Evolutionary conservation across 1,140 invertebrate genomes (phyloP), one percentile per base, ranked within the genome.

Genomic region (Lepidurus apus): DNA sequence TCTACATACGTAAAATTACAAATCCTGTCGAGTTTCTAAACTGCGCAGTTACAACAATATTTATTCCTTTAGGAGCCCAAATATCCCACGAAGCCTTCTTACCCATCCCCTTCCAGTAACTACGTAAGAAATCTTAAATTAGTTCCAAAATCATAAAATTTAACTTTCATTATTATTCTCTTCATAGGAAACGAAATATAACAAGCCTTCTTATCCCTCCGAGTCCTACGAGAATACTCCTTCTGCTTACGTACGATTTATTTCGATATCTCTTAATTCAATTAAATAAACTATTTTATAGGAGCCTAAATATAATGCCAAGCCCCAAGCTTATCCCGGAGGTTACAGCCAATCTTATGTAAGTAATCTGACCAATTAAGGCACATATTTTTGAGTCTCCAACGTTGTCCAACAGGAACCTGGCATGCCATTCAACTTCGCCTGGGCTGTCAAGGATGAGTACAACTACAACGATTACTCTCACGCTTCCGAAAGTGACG

Each of bases 401-500:
- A 13, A n/a, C 21, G 7, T 65, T 65, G 10, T 10, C 45, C 45
- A 34, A 34, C 4, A 65, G 53, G 53, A 65, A 21, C 8, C 53
- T 65, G 53, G 9, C 6, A 65, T 65, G 53, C 53, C 53, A 13
- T 65, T 65, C 74, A 75, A 42, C 44, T 75, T 75, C 74, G 42
- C 17, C n/a, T 75, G 42, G 42, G 34, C 42, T 21, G 74, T 75
- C 26, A 75, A 75, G 17, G 42, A 75, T 42, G 74, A 75, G 21
- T 17, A 75, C 10, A 26, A 45, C 74, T n/a, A 75, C 17, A 75
- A 75, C 7, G 74, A 75, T 10, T 75, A 75, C 21, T 34, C 74
- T 24, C 74, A 75, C 74, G 74, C 74, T 43, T 43, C 42, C 21
- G 42, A 43, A 43, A 43, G 42, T 43, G 74, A 75, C 2, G 82